phyloP scores from a whole-genome alignment of 2,113 vertebrate species.

The Grantiella picta region DNA sequence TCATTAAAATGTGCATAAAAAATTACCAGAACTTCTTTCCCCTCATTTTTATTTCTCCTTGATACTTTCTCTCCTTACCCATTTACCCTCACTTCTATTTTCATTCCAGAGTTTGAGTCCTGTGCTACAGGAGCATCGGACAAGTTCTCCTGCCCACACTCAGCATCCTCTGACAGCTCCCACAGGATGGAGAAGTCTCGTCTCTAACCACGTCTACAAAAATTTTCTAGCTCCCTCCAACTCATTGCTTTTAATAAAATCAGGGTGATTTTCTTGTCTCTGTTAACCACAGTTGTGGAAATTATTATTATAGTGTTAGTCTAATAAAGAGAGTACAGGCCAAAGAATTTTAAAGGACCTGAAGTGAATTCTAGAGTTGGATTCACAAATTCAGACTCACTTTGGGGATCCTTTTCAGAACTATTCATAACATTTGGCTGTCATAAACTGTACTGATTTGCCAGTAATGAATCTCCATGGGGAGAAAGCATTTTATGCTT shows the following conservation, averaged over 20 bases:
- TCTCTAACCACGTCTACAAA: neutral
- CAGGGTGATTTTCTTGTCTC: fast-evolving
- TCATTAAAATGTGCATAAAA: neutral
- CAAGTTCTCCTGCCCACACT: fast-evolving
- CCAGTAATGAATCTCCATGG: neutral
- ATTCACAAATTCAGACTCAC: neutral
- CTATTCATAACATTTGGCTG: neutral
- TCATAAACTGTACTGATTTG: neutral
- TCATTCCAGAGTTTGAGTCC: neutral
- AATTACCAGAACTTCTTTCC: neutral
- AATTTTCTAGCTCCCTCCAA: neutral
- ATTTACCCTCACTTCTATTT: neutral
- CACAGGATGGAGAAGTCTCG: neutral
- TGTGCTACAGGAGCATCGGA: neutral
- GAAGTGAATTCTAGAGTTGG: neutral
- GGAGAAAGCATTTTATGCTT: neutral
- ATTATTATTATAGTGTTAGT: neutral
- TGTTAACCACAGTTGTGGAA: neutral
- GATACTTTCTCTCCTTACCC: neutral
- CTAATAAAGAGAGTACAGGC: neutral
- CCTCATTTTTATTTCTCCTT: neutral
- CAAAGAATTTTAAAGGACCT: neutral
- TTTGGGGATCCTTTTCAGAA: neutral
- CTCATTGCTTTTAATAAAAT: neutral
- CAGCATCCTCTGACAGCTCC: neutral